These are phyloP conservation scores for Coptodon bakossiorum DNA, from an alignment of 2,113 vertebrate genomes.

Conservation along the genomic window DNA sequence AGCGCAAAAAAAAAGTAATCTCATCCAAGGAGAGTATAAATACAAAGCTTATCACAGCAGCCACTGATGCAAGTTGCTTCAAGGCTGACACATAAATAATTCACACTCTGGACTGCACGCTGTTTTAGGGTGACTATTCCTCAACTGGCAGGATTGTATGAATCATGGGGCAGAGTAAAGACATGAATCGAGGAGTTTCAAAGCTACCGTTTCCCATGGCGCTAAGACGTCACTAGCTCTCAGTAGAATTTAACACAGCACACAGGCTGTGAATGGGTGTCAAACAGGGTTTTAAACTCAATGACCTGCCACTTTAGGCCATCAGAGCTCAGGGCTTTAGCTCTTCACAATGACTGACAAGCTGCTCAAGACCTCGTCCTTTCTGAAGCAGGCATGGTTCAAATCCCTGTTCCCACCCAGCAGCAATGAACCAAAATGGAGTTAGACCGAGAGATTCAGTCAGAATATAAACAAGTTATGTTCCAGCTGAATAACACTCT, in stretches of 20 bases:
- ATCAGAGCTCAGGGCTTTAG: neutral
- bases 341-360: constrained; percentile 34
- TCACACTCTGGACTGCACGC: neutral
- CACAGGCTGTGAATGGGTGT: neutral
- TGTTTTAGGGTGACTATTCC: constrained; percentile 3
- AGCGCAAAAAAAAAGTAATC: neutral
- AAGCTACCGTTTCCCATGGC: constrained; percentile 5
- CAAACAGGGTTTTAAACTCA: constrained; percentile 22
- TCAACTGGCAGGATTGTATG: neutral
- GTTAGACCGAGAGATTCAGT: constrained; percentile 39
- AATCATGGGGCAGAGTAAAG: neutral
- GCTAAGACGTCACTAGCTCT: neutral
- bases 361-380: constrained; percentile 15
- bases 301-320: neutral
- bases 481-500: constrained; percentile 38
- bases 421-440: constrained; percentile 17
- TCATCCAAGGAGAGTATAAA: constrained; percentile 41
- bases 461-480: constrained; percentile 56
- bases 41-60: constrained; percentile 51
- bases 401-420: constrained; percentile 13
- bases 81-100: constrained; percentile 18
- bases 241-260: constrained; percentile 3
- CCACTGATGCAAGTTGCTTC: constrained; percentile 13
- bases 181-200: constrained; percentile 7
- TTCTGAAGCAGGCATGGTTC: constrained; percentile 26